phyloP scores from a whole-genome alignment of 2,113 vertebrate species.

The Trichomycterus rosablanca region DNA sequence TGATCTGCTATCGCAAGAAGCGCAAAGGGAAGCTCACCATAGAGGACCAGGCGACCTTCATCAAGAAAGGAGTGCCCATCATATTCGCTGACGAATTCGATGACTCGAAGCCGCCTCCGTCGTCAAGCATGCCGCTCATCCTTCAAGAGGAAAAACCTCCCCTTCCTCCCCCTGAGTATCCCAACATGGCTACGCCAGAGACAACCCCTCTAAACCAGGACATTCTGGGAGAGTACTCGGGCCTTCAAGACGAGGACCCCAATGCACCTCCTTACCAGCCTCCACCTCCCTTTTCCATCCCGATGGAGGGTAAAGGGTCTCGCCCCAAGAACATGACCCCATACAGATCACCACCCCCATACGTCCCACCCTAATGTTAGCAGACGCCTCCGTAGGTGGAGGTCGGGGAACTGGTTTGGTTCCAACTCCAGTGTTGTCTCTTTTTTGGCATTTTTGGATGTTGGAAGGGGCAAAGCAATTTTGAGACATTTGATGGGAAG shows the following conservation, averaged over 20 bases:
- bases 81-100: conserved; percentile 96
- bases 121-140: conserved; percentile 95
- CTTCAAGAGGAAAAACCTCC: conserved; percentile 98
- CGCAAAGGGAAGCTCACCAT: conserved; percentile 95
- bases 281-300: conserved; percentile 90
- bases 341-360: conserved; percentile 97
- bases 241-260: conserved; percentile 91
- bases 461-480: conserved; percentile 30
- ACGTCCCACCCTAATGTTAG: conserved; percentile 89
- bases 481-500: conserved; percentile 36
- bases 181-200: conserved; percentile 88
- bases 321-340: conserved; percentile 99
- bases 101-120: conserved; percentile 90
- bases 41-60: conserved; percentile 97
- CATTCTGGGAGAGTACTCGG: conserved; percentile 86
- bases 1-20: conserved; percentile 98
- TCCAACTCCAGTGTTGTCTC: conserved; percentile 72
- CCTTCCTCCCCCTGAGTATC: conserved; percentile 90
- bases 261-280: conserved; percentile 96
- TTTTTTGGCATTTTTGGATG: conserved; percentile 56
- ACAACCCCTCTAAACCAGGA: conserved; percentile 91
- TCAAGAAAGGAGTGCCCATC: conserved; percentile 96
- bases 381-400: conserved; percentile 50
- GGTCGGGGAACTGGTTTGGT: conserved; percentile 69
- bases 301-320: conserved; percentile 95